These are phyloP conservation scores for Drosophila lacicola DNA, from an alignment of 2,888 invertebrate species.

Conservation along the genomic window DNA sequence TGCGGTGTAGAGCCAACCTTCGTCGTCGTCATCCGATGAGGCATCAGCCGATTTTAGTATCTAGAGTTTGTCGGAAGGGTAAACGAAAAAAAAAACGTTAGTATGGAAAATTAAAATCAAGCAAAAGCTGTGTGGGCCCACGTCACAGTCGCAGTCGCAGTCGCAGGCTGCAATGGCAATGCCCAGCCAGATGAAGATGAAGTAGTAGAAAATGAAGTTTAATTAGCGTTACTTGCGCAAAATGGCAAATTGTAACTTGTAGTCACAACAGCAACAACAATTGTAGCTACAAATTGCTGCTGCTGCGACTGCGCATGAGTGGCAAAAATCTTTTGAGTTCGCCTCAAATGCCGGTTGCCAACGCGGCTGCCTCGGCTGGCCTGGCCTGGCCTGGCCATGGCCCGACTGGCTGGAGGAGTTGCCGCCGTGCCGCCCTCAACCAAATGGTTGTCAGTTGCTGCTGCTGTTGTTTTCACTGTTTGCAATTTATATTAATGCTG, in stretches of 20 bases:
- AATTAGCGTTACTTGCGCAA: slow-evolving; percentile 83
- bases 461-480: slow-evolving; percentile 47
- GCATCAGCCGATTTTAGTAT: slow-evolving; percentile 86
- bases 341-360: slow-evolving; percentile 45
- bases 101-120: slow-evolving; percentile 60
- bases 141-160: neutral
- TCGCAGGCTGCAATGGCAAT: slow-evolving; percentile 21
- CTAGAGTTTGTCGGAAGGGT: slow-evolving; percentile 43
- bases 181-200: slow-evolving; percentile 68
- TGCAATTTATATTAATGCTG: slow-evolving; percentile 55
- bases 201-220: slow-evolving; percentile 81
- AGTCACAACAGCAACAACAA: slow-evolving; percentile 41
- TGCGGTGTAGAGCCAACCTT: slow-evolving; percentile 85
- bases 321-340: slow-evolving; percentile 58
- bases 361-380: slow-evolving; percentile 4
- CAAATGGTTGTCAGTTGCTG: slow-evolving; percentile 18
- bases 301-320: slow-evolving; percentile 47
- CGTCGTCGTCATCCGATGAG: slow-evolving; percentile 88
- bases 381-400: slow-evolving; percentile 19
- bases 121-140: slow-evolving; percentile 49
- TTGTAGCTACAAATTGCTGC: slow-evolving; percentile 61
- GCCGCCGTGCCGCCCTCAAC: slow-evolving; percentile 52
- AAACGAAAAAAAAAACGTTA: slow-evolving; percentile 29
- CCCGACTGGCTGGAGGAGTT: slow-evolving; percentile 37
- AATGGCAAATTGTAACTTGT: slow-evolving; percentile 80